phyloP scores from a whole-genome alignment of 1,140 invertebrate species.

The Tetragonula clypearis region DNA sequence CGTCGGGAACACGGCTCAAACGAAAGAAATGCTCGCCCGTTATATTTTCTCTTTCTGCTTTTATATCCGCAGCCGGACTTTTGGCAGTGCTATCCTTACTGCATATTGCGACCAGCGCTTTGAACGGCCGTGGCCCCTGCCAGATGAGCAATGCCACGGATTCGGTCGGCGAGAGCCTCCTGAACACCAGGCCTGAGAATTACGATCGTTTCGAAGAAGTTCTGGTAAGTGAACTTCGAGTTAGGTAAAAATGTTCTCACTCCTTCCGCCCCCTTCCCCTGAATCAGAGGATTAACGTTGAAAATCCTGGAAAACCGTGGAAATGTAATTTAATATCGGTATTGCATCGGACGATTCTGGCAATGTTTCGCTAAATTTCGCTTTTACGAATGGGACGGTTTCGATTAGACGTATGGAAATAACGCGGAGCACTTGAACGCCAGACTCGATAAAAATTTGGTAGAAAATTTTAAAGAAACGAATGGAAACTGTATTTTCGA shows the following conservation, averaged over 20 bases:
- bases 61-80: constrained; percentile 71
- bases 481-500: too few relatives aligned
- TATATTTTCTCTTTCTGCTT: not conserved
- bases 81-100: constrained; percentile 74
- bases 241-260: not conserved
- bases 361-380: not conserved
- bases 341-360: not conserved
- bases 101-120: constrained; percentile 70
- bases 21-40: not conserved
- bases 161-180: constrained; percentile 72
- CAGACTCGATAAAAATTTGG: too few relatives aligned
- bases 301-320: not conserved
- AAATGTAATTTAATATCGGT: not conserved
- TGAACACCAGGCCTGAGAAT: constrained; percentile 70
- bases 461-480: too few relatives aligned
- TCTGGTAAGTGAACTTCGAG: constrained; percentile 61
- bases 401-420: not conserved
- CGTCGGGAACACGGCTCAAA: not conserved
- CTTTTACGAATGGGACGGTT: not conserved
- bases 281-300: not conserved
- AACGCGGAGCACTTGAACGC: too few relatives aligned
- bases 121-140: constrained; percentile 56
- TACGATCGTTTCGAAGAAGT: constrained; percentile 77
- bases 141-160: constrained; percentile 57
- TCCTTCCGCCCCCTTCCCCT: not conserved